Evolutionary conservation across 2,113 vertebrate genomes (phyloP).

Genomic region (Crotophaga sulcirostris): DNA sequence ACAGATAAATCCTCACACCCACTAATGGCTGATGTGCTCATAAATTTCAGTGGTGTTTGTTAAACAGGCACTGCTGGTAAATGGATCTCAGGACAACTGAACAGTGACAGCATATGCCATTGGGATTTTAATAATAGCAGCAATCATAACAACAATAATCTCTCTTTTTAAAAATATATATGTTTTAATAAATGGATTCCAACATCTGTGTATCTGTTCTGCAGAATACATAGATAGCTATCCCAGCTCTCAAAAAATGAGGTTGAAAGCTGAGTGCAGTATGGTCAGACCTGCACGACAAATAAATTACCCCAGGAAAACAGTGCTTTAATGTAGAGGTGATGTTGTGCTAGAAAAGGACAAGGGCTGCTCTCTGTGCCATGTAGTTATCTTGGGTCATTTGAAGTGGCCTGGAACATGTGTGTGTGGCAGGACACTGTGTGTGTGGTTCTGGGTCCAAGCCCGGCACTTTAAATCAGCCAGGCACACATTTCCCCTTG

Average conservation of each 20-base stretch:
- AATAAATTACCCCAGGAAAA: neutral
- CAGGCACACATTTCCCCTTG: neutral
- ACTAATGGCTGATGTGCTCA: neutral
- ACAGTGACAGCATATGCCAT: neutral
- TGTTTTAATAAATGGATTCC: neutral
- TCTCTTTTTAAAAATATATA: neutral
- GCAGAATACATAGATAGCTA: neutral
- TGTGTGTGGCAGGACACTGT: neutral
- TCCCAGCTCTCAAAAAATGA: neutral
- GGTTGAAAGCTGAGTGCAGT: neutral
- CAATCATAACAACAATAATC: neutral
- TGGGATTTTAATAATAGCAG: neutral
- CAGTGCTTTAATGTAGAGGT: neutral
- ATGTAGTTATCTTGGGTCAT: neutral
- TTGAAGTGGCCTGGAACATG: neutral
- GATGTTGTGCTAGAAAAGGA: neutral
- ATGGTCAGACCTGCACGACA: neutral
- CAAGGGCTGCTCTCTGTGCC: neutral
- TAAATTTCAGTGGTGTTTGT: neutral
- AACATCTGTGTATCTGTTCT: neutral
- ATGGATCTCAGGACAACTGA: neutral
- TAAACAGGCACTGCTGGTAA: neutral
- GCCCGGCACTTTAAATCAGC: neutral
- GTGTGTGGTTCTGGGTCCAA: neutral
- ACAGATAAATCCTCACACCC: neutral